A percentile compares a stretch with the other conserved stretches of the same genome.
Conservation (phyloP, 2,113 vertebrate species). For the Microcebus tavaratra region DNA sequence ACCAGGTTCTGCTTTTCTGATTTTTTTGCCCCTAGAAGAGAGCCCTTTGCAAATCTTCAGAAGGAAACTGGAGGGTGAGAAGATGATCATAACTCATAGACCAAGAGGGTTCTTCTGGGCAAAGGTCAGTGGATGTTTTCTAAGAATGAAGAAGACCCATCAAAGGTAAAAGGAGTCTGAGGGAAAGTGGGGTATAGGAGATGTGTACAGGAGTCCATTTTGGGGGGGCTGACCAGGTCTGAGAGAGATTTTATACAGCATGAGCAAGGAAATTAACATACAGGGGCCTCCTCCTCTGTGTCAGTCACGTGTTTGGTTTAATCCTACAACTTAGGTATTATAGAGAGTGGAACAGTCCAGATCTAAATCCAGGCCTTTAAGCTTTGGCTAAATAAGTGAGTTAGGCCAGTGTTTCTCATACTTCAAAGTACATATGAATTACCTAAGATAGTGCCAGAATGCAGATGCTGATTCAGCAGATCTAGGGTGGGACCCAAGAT, state of each 20-base stretch:
- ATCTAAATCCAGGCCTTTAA: neutral
- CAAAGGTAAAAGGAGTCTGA: neutral
- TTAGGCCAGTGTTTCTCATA: neutral
- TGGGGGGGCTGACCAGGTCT: neutral
- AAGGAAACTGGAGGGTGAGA: neutral
- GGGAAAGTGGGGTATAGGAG: neutral
- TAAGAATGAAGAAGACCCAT: neutral
- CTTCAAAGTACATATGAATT: neutral
- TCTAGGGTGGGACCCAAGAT: neutral
- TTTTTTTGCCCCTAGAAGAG: neutral
- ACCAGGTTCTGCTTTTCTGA: slow-evolving; percentile 15
- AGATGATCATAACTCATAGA: neutral
- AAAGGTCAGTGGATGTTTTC: neutral
- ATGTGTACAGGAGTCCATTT: neutral
- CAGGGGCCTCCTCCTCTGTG: neutral
- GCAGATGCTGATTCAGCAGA: neutral
- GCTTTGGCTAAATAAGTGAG: neutral
- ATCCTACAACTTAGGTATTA: neutral
- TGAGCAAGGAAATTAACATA: neutral
- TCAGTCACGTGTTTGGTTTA: neutral
- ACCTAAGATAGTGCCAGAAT: neutral
- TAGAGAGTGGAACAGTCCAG: neutral
- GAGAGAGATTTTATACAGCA: neutral
- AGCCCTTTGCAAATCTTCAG: neutral
- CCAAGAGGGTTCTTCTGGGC: neutral